These are phyloP conservation scores for Cyrtorhinus lividipennis DNA, from an alignment of 1,140 invertebrate genomes.

Conservation along the genomic window DNA sequence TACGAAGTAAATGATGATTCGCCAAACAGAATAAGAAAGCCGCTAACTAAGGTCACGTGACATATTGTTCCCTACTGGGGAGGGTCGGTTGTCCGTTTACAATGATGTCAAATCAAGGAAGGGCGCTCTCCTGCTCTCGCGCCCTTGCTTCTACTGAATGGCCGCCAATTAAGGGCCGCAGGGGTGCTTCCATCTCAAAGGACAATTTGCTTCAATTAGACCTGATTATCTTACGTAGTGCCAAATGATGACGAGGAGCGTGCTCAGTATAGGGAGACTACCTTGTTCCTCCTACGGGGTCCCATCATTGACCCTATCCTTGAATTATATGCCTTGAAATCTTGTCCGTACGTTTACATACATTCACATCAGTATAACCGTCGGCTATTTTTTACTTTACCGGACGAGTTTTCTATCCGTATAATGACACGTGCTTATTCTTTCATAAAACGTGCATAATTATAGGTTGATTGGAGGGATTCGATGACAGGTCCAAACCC, in stretches of 20 bases:
- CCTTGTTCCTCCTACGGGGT: not conserved
- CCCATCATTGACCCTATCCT: not conserved
- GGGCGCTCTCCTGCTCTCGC: not conserved
- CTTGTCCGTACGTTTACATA: too few relatives aligned
- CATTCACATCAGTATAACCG: too few relatives aligned
- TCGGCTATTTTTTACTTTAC: too few relatives aligned
- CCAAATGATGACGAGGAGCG: not conserved
- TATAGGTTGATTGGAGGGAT: too few relatives aligned
- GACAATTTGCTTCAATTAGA: conserved; percentile 7
- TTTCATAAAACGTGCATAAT: too few relatives aligned
- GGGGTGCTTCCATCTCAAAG: not conserved
- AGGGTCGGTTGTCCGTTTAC: not conserved
- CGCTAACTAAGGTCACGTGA: conserved; percentile 5
- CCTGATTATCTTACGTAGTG: not conserved
- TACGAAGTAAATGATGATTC: conserved; percentile 2
- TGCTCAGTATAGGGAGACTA: not conserved
- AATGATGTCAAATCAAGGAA: conserved; percentile 3
- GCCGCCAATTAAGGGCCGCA: not conserved
- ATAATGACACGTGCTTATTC: too few relatives aligned
- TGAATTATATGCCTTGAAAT: too few relatives aligned
- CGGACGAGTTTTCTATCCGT: too few relatives aligned
- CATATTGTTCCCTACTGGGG: conserved; percentile 3
- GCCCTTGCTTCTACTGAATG: not conserved
- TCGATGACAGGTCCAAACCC: too few relatives aligned
- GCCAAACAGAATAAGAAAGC: conserved; percentile 1